Conservation (phyloP, 2,797 vertebrate genomes). For the Dicrostonyx torquatus region DNA sequence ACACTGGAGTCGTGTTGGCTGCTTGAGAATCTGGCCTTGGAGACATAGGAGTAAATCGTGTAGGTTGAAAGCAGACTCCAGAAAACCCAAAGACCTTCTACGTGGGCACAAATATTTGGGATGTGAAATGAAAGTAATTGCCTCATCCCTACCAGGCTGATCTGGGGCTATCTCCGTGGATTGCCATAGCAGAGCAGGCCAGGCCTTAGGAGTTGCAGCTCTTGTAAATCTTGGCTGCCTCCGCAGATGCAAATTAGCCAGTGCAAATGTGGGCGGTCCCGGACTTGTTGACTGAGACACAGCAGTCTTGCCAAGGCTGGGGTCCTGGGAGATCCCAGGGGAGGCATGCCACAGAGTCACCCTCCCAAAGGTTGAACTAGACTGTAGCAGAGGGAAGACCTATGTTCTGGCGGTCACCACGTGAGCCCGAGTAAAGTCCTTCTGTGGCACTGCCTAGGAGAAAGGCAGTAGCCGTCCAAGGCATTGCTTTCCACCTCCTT, state of each 20-base stretch:
- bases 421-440: neutral
- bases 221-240: neutral
- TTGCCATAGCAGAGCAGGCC: neutral
- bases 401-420: neutral
- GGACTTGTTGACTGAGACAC: neutral
- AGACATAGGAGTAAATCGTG: neutral
- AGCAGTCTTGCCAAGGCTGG: neutral
- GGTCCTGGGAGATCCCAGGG: neutral
- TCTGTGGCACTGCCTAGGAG: neutral
- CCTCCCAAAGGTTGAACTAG: neutral
- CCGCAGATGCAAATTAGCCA: neutral
- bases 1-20: neutral
- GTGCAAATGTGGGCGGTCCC: neutral
- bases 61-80: neutral
- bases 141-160: too few species aligned
- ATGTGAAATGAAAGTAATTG: neutral
- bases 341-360: neutral
- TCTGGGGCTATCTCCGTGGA: neutral
- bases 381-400: neutral
- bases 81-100: neutral
- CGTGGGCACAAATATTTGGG: neutral
- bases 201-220: neutral
- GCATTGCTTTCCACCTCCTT: neutral
- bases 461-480: neutral
- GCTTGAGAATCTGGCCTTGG: neutral